Evolutionary conservation across 2,113 vertebrate species (phyloP).

Genomic region (Forbesichthys agassizii): DNA sequence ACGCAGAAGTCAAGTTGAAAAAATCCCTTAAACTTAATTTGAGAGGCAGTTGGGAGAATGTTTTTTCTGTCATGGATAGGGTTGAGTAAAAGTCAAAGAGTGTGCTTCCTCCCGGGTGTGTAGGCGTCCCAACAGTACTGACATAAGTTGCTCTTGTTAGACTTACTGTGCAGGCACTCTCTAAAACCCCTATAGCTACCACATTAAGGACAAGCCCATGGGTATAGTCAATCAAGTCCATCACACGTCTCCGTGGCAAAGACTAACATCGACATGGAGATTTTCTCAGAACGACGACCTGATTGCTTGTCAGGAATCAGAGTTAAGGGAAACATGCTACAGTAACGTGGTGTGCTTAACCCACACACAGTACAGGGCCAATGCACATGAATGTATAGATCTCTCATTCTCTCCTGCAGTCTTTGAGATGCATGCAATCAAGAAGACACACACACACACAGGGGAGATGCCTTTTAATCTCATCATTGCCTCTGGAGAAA

Average conservation of each 20-base stretch:
- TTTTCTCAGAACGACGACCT: slow-evolving; percentile 22
- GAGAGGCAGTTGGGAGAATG: slow-evolving; percentile 61
- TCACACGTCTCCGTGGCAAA: slow-evolving; percentile 31
- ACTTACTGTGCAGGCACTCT: slow-evolving; percentile 44
- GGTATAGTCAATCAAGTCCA: slow-evolving; percentile 21
- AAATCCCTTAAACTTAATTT: slow-evolving; percentile 68
- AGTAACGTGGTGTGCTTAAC: neutral
- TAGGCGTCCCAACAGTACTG: slow-evolving; percentile 53
- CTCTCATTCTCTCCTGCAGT: neutral
- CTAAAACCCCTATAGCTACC: slow-evolving; percentile 45
- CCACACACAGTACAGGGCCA: neutral
- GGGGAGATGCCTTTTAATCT: neutral
- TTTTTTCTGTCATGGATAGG: slow-evolving; percentile 57
- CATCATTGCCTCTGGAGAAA: slow-evolving; percentile 3
- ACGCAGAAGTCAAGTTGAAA: slow-evolving; percentile 68
- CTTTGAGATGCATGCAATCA: neutral
- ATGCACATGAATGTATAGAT: neutral
- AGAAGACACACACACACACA: slow-evolving; percentile 5
- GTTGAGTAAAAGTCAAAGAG: slow-evolving; percentile 63
- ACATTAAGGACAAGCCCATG: slow-evolving; percentile 46
- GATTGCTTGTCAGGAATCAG: too few relatives aligned
- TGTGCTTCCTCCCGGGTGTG: slow-evolving; percentile 39
- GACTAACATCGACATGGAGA: slow-evolving; percentile 11
- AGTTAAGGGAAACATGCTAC: neutral
- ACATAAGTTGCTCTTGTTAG: slow-evolving; percentile 60